Evolutionary conservation across 2,888 invertebrate genomes (phyloP).

Genomic region (Latrodectus elegans): DNA sequence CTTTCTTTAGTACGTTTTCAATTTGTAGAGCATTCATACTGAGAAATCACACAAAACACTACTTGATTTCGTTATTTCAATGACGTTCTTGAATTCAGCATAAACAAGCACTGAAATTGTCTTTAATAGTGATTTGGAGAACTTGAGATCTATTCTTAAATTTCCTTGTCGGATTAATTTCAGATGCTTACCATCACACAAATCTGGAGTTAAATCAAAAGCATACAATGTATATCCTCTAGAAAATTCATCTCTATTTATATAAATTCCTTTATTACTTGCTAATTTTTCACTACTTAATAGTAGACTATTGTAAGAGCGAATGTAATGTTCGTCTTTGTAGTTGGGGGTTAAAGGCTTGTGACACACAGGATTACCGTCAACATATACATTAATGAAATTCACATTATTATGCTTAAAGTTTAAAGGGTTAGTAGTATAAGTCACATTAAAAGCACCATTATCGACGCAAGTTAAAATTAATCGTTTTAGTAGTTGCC

Average conservation of each 20-base stretch:
- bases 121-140: neutral
- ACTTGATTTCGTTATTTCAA: neutral
- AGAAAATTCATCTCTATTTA: neutral
- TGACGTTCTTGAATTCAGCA: neutral
- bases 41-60: neutral
- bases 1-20: neutral
- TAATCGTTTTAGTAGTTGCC: neutral
- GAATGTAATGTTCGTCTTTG: neutral
- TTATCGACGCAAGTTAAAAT: neutral
- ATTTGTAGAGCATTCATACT: neutral
- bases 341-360: too few relatives aligned
- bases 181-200: neutral
- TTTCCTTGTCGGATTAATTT: neutral
- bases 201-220: neutral
- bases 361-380: too few relatives aligned
- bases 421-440: neutral
- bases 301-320: neutral
- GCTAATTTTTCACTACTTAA: neutral
- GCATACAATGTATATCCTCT: neutral
- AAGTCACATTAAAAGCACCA: neutral
- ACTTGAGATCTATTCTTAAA: neutral
- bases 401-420: neutral
- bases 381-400: neutral
- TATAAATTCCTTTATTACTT: neutral
- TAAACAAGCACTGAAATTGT: neutral